These are phyloP conservation scores for Mus spicilegus DNA, from an alignment of 2,113 vertebrate species.

Conservation along the genomic window DNA sequence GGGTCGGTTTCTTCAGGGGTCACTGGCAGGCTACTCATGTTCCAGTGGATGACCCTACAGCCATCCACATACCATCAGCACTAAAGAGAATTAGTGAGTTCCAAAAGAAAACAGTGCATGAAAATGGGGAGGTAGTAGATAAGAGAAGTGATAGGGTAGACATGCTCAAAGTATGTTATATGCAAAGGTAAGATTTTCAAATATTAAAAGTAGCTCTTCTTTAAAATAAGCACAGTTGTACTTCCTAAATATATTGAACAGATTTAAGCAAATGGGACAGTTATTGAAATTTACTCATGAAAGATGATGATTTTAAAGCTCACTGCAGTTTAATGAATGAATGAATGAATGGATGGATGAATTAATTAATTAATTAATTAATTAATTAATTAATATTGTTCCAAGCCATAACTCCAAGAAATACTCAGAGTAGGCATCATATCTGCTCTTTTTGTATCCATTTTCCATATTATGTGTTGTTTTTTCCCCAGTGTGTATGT, in stretches of 20 bases:
- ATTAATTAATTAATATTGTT: background rate
- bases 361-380: background rate
- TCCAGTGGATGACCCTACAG: background rate
- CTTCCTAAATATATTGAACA: background rate
- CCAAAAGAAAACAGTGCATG: background rate
- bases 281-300: background rate
- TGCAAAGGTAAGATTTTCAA: background rate
- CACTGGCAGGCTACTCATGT: background rate
- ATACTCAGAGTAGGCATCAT: background rate
- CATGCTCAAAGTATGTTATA: background rate
- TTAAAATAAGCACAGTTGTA: background rate
- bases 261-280: background rate
- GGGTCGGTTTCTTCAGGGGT: background rate
- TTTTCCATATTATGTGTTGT: background rate
- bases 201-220: background rate
- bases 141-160: no score
- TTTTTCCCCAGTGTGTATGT: background rate
- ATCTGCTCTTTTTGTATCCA: background rate
- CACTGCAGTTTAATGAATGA: background rate
- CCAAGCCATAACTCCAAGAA: background rate
- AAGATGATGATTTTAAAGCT: conserved; percentile 14
- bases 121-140: background rate
- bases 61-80: no score
- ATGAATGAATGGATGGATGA: no score
- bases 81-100: background rate